phyloP scores from a whole-genome alignment of 2,888 invertebrate genomes.

The Protonemura montana region DNA sequence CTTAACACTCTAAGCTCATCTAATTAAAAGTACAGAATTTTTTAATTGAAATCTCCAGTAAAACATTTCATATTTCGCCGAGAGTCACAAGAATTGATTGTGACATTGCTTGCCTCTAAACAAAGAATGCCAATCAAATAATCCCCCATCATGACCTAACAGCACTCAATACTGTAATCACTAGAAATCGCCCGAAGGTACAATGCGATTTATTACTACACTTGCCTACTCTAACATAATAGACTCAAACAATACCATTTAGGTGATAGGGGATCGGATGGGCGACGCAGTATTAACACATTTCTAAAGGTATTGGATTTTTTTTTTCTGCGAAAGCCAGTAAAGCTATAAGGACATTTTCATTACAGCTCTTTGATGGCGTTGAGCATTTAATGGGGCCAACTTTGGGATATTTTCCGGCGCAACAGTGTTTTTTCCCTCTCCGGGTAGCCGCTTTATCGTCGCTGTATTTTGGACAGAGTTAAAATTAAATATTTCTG shows the following conservation, averaged over 20 bases:
- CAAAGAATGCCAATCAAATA: background rate
- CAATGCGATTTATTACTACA: background rate
- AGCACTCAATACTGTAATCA: background rate
- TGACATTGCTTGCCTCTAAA: background rate
- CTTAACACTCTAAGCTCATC: too few species aligned
- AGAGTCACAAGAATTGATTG: background rate
- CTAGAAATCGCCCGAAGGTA: background rate
- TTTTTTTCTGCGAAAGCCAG: background rate
- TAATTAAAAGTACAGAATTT: too few species aligned
- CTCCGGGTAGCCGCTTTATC: too few species aligned
- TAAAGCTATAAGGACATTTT: background rate
- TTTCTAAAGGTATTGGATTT: background rate
- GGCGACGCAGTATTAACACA: background rate
- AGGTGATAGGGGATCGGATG: background rate
- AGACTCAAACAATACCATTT: background rate
- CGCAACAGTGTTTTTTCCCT: too few species aligned
- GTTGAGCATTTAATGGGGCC: background rate
- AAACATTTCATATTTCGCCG: too few species aligned
- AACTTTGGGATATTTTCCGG: too few species aligned
- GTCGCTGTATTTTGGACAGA: too few species aligned
- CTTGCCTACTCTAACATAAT: background rate
- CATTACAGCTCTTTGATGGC: background rate
- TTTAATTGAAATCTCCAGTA: too few species aligned
- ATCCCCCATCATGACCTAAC: background rate
- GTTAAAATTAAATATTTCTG: too few species aligned